Percentiles rank a stretch among this genome's conserved stretches.
Evolutionary conservation across 2,797 vertebrate species (phyloP).

Genomic region (Kryptolebias ocellatus): DNA sequence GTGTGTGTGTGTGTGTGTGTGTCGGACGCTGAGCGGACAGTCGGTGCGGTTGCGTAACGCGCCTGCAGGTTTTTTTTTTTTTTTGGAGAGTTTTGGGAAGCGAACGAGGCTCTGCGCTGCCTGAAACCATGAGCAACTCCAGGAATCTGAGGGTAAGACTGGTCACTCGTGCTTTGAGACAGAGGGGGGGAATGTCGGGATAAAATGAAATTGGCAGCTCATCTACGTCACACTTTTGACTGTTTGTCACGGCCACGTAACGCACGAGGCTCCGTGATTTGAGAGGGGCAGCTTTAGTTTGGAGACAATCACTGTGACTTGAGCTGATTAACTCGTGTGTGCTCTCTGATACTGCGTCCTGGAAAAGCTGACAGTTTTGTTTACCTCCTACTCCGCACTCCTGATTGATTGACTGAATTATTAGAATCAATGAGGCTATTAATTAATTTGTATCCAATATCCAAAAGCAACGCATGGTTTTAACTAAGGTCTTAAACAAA

Average conservation of each 20-base stretch:
- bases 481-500: not conserved
- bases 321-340: constrained; percentile 6
- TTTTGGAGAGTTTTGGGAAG: constrained; percentile 64
- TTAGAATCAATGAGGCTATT: not conserved
- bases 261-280: constrained; percentile 6
- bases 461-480: no score
- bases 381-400: not conserved
- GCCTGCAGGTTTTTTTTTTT: constrained; percentile 34
- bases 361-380: not conserved
- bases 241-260: constrained; percentile 23
- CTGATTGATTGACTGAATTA: not conserved
- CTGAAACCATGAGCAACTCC: constrained; percentile 77
- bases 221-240: constrained; percentile 21
- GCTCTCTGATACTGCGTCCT: not conserved
- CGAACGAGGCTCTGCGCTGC: constrained; percentile 19
- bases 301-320: not conserved
- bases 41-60: constrained; percentile 66
- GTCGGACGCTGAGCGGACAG: constrained; percentile 46
- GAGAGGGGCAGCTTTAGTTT: constrained; percentile 6
- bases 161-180: not conserved
- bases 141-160: constrained; percentile 76
- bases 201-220: constrained; percentile 9
- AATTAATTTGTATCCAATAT: not conserved
- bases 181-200: no score
- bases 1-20: constrained; percentile 45